Evolutionary conservation across 2,797 vertebrate genomes (phyloP), one percentile per base, ranked within the genome.

Genomic region (Nannoperca australis): DNA sequence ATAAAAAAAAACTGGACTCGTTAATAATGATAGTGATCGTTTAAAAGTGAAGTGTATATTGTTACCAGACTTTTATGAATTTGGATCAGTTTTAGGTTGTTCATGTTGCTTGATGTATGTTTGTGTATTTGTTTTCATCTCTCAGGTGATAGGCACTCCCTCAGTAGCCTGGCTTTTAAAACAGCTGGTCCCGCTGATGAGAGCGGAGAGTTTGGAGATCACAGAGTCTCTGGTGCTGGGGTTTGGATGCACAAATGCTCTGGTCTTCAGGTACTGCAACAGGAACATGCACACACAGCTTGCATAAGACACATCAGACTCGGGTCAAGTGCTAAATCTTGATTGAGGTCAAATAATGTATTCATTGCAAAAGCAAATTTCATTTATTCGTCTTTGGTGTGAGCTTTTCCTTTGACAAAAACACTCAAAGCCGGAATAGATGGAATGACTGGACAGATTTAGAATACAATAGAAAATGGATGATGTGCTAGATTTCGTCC

Each of bases 161-260:
- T 99, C 98, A 15, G 97, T 99, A 67, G 97, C 97, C 59, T 97
- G 97, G 93, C 95, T 99, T 54, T 90, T 99, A 76, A 99, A 99
- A 85, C 98, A 99, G 73, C 93, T 99, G 56, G 98, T 99, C 85
- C 98, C 98, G 32, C 92, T 99, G 93, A 99, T 99, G 98, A 97
- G 98, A 92, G 96, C 96, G 18, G 98, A 99, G 93, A 98, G 97
- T 93, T 96, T 99, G 84, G 98, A 99, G 94, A 98, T 99, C 94
- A 99, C 98, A 10, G 98, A 99, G 89, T 97, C 97, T 70, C 95
- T 99, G 83, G 97, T 99, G 55, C 91, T 99, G 56, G 98, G 98
- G 67, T 98, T 99, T 69, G 98, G 98, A 90, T 97, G 98, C 91
- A 99, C 98, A 83, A 99, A 99, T 82, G 97, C 97, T 42, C 96